phyloP scores from a whole-genome alignment of 1,140 invertebrate genomes.

The Periplaneta americana region DNA sequence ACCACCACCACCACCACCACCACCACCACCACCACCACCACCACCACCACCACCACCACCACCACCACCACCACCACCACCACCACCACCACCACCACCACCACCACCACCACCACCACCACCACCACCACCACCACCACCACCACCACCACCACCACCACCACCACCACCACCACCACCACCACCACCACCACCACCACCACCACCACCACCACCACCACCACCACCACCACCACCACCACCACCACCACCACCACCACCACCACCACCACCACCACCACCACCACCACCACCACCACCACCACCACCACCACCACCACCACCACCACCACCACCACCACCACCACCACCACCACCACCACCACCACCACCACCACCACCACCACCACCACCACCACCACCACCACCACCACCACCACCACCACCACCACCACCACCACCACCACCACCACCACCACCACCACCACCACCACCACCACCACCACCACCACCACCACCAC shows the following conservation, averaged over 20 bases:
- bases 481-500: too few species aligned
- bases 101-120: not conserved
- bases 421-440: too few species aligned
- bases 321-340: too few species aligned
- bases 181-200: not conserved
- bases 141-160: not conserved
- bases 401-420: too few species aligned
- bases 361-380: too few species aligned
- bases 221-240: not conserved
- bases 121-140: not conserved
- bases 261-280: not conserved
- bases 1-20: not conserved
- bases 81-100: not conserved
- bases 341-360: too few species aligned
- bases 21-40: not conserved
- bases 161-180: not conserved
- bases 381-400: too few species aligned
- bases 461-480: too few species aligned
- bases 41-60: not conserved
- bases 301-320: conserved; percentile 17
- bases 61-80: not conserved
- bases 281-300: conserved; percentile 34
- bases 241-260: not conserved
- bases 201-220: conserved; percentile 1
- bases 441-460: too few species aligned